phyloP scores from a whole-genome alignment of 2,113 vertebrate species.

The Cebidichthys violaceus region DNA sequence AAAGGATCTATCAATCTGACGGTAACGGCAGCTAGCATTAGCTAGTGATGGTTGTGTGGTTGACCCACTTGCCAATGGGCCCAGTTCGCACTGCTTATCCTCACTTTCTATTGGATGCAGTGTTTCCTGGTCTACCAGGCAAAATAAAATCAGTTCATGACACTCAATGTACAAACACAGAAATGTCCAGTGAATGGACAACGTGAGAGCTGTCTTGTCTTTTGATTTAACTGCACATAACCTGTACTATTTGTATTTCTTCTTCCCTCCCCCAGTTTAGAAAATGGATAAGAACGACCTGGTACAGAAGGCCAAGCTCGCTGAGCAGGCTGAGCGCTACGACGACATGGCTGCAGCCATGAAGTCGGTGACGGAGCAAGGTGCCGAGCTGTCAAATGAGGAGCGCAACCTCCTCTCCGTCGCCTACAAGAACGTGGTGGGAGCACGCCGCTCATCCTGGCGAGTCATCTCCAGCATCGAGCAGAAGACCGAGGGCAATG shows the following conservation, averaged over 20 bases:
- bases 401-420: slow-evolving; percentile 98
- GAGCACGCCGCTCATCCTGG: slow-evolving; percentile 98
- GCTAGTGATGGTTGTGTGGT: slow-evolving; percentile 48
- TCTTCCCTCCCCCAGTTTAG: slow-evolving; percentile 66
- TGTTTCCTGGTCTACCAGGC: not conserved
- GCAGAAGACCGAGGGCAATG: slow-evolving; percentile 96
- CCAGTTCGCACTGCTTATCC: slow-evolving; percentile 44
- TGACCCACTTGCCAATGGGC: slow-evolving; percentile 74
- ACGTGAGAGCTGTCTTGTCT: not conserved
- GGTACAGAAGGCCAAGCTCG: slow-evolving; percentile 98
- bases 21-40: slow-evolving; percentile 44
- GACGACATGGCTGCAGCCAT: slow-evolving; percentile 98
- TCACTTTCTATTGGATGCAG: slow-evolving; percentile 19
- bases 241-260: not conserved
- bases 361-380: slow-evolving; percentile 96
- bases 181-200: not conserved
- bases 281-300: slow-evolving; percentile 98
- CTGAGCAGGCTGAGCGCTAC: slow-evolving; percentile 98
- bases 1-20: not conserved
- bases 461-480: slow-evolving; percentile 99
- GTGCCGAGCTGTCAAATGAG: slow-evolving; percentile 94
- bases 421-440: slow-evolving; percentile 99
- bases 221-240: not conserved
- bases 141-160: not conserved
- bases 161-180: not conserved